Evolutionary conservation across 1,140 invertebrate genomes (phyloP).

Genomic region (Zaprionus inermis): DNA sequence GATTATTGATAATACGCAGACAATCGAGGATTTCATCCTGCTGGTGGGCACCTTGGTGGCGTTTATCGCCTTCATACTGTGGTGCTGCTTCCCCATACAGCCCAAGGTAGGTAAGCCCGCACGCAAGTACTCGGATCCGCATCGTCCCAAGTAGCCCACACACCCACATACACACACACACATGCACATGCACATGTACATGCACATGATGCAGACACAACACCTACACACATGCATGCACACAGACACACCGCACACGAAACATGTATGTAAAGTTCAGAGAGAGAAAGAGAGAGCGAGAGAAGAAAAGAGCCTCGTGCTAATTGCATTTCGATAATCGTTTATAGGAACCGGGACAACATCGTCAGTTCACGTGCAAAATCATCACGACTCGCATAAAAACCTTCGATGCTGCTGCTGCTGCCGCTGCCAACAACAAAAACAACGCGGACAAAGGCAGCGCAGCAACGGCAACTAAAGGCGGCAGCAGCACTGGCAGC

Average conservation of each 20-base stretch:
- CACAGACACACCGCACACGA: neutral
- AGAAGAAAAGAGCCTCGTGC: neutral
- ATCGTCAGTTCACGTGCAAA: constrained; percentile 77
- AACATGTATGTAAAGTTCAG: constrained; percentile 13
- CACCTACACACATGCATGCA: constrained; percentile 9
- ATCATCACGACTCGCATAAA: constrained; percentile 67
- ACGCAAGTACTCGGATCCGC: constrained; percentile 15
- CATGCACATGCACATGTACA: constrained; percentile 9
- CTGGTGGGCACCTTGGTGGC: constrained; percentile 87
- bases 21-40: constrained; percentile 87
- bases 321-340: neutral
- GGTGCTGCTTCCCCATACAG: constrained; percentile 88
- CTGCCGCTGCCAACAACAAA: constrained; percentile 33
- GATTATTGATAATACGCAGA: constrained; percentile 75
- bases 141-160: neutral
- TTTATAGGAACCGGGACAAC: constrained; percentile 62
- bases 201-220: neutral
- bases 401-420: constrained; percentile 57
- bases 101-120: constrained; percentile 84
- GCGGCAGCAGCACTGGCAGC: neutral
- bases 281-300: neutral
- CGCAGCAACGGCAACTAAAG: constrained; percentile 4
- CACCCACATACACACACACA: constrained; percentile 14
- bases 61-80: constrained; percentile 87
- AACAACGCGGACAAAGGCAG: constrained; percentile 28